Evolutionary conservation across 2,888 invertebrate genomes (phyloP).

Genomic region (Ophion slaviceki): DNA sequence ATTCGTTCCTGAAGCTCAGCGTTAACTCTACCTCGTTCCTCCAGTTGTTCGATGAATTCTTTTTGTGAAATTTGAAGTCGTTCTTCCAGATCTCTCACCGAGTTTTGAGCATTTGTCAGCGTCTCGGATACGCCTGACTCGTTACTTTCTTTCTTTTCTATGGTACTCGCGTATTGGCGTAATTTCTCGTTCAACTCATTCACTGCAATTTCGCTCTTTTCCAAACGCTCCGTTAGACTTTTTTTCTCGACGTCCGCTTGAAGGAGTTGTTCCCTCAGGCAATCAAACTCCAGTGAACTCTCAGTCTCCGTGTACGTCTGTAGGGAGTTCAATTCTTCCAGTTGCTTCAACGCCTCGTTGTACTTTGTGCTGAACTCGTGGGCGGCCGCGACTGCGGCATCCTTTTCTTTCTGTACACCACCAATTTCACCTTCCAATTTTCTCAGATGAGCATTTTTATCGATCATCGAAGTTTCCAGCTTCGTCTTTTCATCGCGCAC

Average conservation of each 20-base stretch:
- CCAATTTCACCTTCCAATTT: conserved; percentile 66
- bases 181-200: conserved; percentile 68
- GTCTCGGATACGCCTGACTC: background rate
- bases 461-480: conserved; percentile 68
- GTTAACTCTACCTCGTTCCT: conserved; percentile 59
- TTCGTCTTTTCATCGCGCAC: conserved; percentile 70
- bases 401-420: conserved; percentile 69
- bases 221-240: conserved; percentile 51
- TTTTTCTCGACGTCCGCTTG: conserved; percentile 60
- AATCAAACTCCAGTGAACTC: conserved; percentile 66
- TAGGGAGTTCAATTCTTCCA: conserved; percentile 51
- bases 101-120: conserved; percentile 68
- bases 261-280: conserved; percentile 69
- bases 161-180: conserved; percentile 46
- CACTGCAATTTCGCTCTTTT: conserved; percentile 70
- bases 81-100: conserved; percentile 68
- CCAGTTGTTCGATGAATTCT: conserved; percentile 53
- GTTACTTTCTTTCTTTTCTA: conserved; percentile 28
- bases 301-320: conserved; percentile 34
- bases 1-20: conserved; percentile 83
- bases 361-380: conserved; percentile 64
- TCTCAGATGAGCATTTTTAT: conserved; percentile 70
- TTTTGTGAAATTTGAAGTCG: conserved; percentile 35
- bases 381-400: conserved; percentile 67
- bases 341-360: conserved; percentile 66